phyloP scores from a whole-genome alignment of 2,888 invertebrate species.

The Herminia tarsipennalis region DNA sequence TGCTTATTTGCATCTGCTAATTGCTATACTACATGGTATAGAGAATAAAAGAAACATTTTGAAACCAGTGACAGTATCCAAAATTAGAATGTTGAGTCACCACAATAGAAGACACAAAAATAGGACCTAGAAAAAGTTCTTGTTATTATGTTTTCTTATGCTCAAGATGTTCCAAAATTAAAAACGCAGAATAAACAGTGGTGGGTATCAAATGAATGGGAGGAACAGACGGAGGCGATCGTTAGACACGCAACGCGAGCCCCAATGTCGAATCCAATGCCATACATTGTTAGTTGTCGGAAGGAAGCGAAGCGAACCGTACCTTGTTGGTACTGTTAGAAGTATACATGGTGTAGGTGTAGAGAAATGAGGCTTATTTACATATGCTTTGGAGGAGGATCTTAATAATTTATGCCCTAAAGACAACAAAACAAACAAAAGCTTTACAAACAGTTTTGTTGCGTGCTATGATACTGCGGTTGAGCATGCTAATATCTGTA shows the following conservation, averaged over 20 bases:
- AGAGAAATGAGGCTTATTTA: slow-evolving; percentile 32
- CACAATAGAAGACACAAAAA: too few relatives aligned
- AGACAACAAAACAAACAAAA: background rate
- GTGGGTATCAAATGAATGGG: slow-evolving; percentile 71
- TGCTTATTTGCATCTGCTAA: too few relatives aligned
- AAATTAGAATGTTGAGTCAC: too few relatives aligned
- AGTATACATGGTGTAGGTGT: slow-evolving; percentile 42
- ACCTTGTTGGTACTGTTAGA: slow-evolving; percentile 66
- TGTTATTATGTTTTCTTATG: too few relatives aligned
- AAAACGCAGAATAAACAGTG: slow-evolving; percentile 52
- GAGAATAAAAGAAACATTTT: too few relatives aligned
- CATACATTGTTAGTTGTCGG: slow-evolving; percentile 78
- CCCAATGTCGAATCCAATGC: slow-evolving; percentile 83
- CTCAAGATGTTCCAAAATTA: slow-evolving; percentile 20
- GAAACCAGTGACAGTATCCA: too few relatives aligned
- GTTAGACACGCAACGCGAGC: slow-evolving; percentile 73
- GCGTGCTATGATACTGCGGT: too few relatives aligned
- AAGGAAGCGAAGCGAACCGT: slow-evolving; percentile 70
- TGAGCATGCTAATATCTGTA: too few relatives aligned
- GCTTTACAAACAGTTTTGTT: too few relatives aligned
- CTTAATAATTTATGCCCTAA: too few relatives aligned
- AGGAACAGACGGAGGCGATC: slow-evolving; percentile 74
- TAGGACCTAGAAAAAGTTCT: too few relatives aligned
- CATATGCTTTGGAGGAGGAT: background rate
- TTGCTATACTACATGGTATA: too few relatives aligned